phyloP scores from a whole-genome alignment of 1,140 invertebrate genomes.

The Aphis craccivora region DNA sequence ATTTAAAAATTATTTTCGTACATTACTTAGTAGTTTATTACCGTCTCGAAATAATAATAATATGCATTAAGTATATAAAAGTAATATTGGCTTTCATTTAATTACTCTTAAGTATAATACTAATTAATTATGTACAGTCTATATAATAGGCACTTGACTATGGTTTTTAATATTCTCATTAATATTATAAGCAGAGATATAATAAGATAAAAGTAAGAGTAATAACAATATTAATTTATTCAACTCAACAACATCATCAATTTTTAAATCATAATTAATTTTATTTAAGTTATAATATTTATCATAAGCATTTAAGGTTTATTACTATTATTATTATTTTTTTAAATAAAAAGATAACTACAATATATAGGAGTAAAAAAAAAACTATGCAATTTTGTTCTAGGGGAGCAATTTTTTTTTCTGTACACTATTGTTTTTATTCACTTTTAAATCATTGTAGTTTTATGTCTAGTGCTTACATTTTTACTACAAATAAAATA shows the following conservation, averaged over 20 bases:
- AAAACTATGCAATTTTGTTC: not conserved
- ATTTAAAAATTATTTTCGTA: not conserved
- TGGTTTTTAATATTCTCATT: not conserved
- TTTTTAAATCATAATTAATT: no score
- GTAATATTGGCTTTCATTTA: not conserved
- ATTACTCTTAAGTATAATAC: not conserved
- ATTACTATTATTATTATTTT: not conserved
- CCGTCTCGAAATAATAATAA: not conserved
- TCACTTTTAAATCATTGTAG: not conserved
- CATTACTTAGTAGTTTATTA: not conserved
- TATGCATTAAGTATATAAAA: not conserved
- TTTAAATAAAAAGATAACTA: not conserved
- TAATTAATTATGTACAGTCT: not conserved
- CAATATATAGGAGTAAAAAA: not conserved
- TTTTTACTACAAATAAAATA: not conserved
- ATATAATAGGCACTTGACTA: not conserved
- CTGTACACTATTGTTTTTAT: not conserved
- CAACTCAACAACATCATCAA: not conserved
- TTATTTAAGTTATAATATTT: not conserved
- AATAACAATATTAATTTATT: slow-evolving; percentile 3
- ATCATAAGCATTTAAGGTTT: not conserved
- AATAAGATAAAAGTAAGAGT: not conserved
- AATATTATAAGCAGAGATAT: not conserved
- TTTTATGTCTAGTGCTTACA: not conserved
- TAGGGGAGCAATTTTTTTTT: not conserved